Base-by-base conservation (phyloP, 2,888 invertebrate genomes). In the Barypeithes pellucidus region DNA sequence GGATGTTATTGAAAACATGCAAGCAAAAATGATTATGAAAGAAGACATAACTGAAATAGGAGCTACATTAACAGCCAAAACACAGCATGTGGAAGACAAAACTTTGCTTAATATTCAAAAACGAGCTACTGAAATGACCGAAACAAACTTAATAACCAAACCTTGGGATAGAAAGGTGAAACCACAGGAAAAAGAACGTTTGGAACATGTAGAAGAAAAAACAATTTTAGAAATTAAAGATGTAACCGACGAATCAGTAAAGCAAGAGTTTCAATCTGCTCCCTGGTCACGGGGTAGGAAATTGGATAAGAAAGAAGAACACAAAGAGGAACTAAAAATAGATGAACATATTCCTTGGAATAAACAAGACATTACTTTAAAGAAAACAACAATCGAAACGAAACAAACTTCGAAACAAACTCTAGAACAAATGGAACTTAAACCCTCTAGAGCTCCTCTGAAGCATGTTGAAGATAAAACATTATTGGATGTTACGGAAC, bases 341-440 rank as follows among this genome's bases (percentile, higher is more conserved):
- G 54, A 63, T 24, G 60, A 72, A 72, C 41, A 62, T 3, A 39
- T 62, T 50, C 71, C 76, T 11, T 76, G 76, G 76, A 93, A 89
- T 14, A 89, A 92, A 80, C 91, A 93, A 84, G 87, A 88, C 73
- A 86, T 89, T 24, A 84, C 82, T 39, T 80, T 90, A 12, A 90
- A 85, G 82, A 85, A 82, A 77, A 80, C 87, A 0, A 82, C 80
- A 72, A 76, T 74, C 2, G 82, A 87, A 72, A 85, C 84, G 78
- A 85, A 85, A 75, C 88, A 89, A 61, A 87, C 89, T 76, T 88
- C 89, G 77, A 86, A 86, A 75, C 82, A 86, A 65, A 87, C 90
- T 77, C 81, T 87, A 29, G 88, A 89, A 75, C 85, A 86, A 52
- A 86, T 88, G 75, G 77, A 62, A 11, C 50, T 70, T 9, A 75